A percentile compares a stretch with the other conserved stretches of the same genome.
Evolutionary conservation across 2,113 vertebrate genomes (phyloP).

Genomic region (Pachycephala philippinensis): DNA sequence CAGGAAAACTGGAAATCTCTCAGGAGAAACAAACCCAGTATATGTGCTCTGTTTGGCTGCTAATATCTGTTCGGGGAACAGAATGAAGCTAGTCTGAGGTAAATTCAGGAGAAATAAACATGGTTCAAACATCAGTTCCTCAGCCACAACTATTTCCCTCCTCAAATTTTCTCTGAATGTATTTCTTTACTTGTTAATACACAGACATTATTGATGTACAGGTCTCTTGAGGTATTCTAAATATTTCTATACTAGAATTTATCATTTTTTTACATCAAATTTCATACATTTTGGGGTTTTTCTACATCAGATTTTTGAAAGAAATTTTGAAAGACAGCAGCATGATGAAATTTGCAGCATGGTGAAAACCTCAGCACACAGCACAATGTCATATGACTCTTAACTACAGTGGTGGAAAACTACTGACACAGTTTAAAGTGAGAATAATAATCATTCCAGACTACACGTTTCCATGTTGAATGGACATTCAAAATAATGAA

Average conservation of each 20-base stretch:
- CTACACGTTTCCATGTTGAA: background rate
- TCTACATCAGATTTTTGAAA: background rate
- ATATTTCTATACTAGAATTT: background rate
- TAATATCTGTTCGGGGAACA: background rate
- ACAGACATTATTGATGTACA: background rate
- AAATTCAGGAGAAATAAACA: background rate
- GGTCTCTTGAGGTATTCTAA: background rate
- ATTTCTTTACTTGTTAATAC: background rate
- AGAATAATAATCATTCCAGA: background rate
- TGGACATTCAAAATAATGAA: background rate
- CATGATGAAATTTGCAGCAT: background rate
- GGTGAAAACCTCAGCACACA: background rate
- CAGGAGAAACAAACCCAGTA: background rate
- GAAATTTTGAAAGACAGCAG: background rate
- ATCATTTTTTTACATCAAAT: background rate
- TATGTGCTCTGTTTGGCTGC: background rate
- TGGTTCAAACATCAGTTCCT: background rate
- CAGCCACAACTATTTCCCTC: background rate
- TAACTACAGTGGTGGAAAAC: background rate
- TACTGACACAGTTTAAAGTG: background rate
- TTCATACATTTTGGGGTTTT: background rate
- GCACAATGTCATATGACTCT: background rate
- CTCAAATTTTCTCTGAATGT: background rate
- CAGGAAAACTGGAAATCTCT: background rate
- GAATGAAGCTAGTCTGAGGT: background rate